These are phyloP conservation scores for Melanocharis versteri DNA, from an alignment of 2,113 vertebrate genomes.

Conservation along the genomic window DNA sequence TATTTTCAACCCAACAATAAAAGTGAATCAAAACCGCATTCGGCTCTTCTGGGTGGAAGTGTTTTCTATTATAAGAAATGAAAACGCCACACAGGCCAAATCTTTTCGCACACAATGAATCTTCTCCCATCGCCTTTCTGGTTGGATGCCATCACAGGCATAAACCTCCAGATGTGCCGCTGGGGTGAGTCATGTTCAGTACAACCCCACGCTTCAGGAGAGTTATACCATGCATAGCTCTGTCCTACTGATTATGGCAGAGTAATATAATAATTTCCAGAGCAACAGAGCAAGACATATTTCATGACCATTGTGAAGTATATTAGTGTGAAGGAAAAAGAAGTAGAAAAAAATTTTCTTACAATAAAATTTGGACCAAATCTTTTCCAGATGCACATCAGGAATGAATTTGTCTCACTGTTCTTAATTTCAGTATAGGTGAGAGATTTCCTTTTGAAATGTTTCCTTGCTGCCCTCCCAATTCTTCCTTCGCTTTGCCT, in stretches of 20 bases:
- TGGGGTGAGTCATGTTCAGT: background rate
- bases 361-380: constrained; percentile 36
- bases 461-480: background rate
- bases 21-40: constrained; percentile 53
- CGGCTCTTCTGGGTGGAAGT: constrained; percentile 6
- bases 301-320: constrained; percentile 7
- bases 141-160: constrained; percentile 31
- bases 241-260: background rate
- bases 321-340: background rate
- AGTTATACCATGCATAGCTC: background rate
- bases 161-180: background rate
- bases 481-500: background rate
- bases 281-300: background rate
- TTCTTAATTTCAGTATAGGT: constrained; percentile 41
- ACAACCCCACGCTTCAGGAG: background rate
- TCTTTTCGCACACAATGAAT: constrained; percentile 30
- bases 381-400: constrained; percentile 55
- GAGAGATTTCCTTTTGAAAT: constrained; percentile 40
- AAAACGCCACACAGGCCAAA: constrained; percentile 28
- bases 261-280: constrained; percentile 43
- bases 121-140: constrained; percentile 11
- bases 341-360: background rate
- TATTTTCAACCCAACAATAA: constrained; percentile 46
- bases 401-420: constrained; percentile 36
- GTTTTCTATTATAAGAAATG: constrained; percentile 38